Evolutionary conservation across 2,113 vertebrate genomes (phyloP).

Genomic region (Jaculus jaculus): DNA sequence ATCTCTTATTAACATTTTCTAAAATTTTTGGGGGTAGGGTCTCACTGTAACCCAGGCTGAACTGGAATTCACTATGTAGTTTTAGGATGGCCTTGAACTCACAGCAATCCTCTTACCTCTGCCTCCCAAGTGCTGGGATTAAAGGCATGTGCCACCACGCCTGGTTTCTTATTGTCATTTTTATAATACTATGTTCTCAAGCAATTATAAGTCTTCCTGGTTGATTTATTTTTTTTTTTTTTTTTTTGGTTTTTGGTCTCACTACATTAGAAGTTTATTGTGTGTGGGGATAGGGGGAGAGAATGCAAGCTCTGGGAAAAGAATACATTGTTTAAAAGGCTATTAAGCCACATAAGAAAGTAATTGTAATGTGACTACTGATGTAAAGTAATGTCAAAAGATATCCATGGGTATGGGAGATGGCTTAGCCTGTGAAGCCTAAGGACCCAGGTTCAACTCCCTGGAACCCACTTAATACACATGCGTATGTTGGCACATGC

Average conservation of each 20-base stretch:
- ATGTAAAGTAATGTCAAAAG: not conserved
- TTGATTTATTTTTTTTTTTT: not conserved
- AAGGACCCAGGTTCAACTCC: too few relatives aligned
- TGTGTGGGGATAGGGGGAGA: accelerated
- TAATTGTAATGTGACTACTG: not conserved
- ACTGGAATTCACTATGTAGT: too few relatives aligned
- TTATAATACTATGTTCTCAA: not conserved
- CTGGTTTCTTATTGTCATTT: constrained; percentile 14
- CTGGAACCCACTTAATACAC: too few relatives aligned
- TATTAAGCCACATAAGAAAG: not conserved
- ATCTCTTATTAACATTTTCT: not conserved
- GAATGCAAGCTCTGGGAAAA: not conserved
- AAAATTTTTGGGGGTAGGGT: too few relatives aligned
- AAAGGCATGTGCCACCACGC: too few relatives aligned
- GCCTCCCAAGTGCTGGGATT: too few relatives aligned
- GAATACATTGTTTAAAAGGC: not conserved
- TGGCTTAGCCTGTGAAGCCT: too few relatives aligned
- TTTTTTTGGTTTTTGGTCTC: not conserved
- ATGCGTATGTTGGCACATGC: too few relatives aligned
- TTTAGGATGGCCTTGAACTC: too few relatives aligned
- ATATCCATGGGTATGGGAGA: not conserved
- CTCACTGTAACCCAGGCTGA: too few relatives aligned
- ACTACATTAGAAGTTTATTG: not conserved
- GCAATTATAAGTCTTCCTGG: not conserved
- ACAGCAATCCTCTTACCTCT: too few relatives aligned